Evolutionary conservation across 2,888 invertebrate species (phyloP), one percentile per base, ranked within the genome.

Genomic region (Zele albiditarsus): DNA sequence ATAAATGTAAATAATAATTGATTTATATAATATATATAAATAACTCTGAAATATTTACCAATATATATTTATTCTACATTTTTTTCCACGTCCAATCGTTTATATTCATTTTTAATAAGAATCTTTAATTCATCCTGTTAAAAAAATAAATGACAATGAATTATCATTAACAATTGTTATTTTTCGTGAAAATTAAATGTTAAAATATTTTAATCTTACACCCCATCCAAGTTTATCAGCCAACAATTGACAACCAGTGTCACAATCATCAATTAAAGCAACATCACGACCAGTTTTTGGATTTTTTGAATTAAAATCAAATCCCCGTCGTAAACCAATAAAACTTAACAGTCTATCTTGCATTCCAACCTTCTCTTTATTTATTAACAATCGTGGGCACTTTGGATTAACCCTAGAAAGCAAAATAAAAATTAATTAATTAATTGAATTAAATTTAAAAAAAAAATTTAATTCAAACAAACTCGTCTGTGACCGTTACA

Each of bases 371-470:
- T 93, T 93, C 90, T 96, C 96, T 33, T 95, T 92, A 89, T 98
- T 98, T 57, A 98, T 96, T 23, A 98, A 91, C 31, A 98, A 89
- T 10, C 98, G 92, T 0, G 98, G 95, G 87, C 95, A 95, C 84
- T 92, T 92, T 0, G 92, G 90, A 0, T 93, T 92, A 0, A 95
- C 94, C 77, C 94, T 94, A 80, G 16, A 75, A 77, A 6, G 12
- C 38, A 67, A 28, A 42, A 66, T 72, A 25, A 12, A 57, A 60
- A n/a, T 73, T n/a, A n/a, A 38, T 42, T 49, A 25, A 71, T 31
- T 23, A 73, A 75, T 3, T 6, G 49, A 58, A 46, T 8, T 6
- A 57, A 31, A n/a, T 0, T 1, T 12, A 49, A 28, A 3, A 12
- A 5, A 27, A 58, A 38, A 28, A 14, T n/a, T n/a, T n/a, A n/a